Base-by-base conservation (phyloP, 2,888 invertebrate genomes). In the Chrysodeixis includens region DNA sequence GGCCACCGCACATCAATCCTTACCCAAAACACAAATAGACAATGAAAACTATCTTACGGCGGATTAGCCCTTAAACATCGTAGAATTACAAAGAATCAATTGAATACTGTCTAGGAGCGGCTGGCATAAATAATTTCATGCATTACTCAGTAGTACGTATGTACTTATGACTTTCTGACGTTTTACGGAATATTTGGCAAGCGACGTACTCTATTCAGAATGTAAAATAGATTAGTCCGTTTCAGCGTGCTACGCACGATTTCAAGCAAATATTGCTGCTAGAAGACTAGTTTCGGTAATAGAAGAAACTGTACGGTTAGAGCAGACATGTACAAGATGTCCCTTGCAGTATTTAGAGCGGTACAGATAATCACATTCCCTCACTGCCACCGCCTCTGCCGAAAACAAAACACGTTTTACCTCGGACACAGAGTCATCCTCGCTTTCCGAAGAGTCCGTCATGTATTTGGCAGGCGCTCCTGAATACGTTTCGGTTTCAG, bases 351-450 rank as follows among this genome's bases (percentile, higher is more conserved):
- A 96, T 96, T 96, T 92, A 96, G 96, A 91, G 95, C 94, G 94
- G 93, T 95, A 93, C 93, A 92, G 94, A 94, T 94, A 93, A 93
- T 94, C 94, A 94, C 92, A 95, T 93, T 93, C 92, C 90, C 92
- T 90, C 86, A 89, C 90, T 94, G 94, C 94, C 93, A 93, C 93
- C 94, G 94, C 94, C 94, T 94, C 92, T 90, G 81, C 88, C 88
- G 90, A 94, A 95, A 94, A 95, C 94, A 94, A 94, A 94, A 95
- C 94, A 94, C 94, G 93, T 94, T 95, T 96, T 97, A 99, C 98
- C 98, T 98, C 98, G 89, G 98, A 98, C 93, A 98, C 98, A 95
- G 98, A 98, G 94, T 98, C 99, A 95, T 98, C 98, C 94, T 99
- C 99, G 94, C 98, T 98, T 96, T 98, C 98, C 89, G 98, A 98